Conservation (phyloP, 2,888 invertebrate species). For the Strigamia maritima region DNA sequence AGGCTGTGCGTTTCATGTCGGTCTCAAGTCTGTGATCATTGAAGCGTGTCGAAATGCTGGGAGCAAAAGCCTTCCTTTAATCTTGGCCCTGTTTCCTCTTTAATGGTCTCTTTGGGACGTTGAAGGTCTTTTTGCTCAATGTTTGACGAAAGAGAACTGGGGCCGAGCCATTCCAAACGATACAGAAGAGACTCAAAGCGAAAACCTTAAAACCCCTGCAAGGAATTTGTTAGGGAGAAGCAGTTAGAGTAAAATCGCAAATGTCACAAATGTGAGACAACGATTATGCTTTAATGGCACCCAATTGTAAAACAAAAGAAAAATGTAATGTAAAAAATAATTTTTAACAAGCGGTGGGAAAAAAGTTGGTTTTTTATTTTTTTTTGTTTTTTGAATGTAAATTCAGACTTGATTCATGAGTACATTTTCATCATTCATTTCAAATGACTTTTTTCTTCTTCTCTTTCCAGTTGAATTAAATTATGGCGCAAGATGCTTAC, state of each 20-base stretch:
- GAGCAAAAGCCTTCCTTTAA: slow-evolving; percentile 32
- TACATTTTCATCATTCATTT: not conserved
- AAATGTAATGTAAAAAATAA: not conserved
- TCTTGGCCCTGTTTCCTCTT: slow-evolving; percentile 34
- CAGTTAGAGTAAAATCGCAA: slow-evolving; percentile 29
- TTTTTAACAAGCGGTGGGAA: no score
- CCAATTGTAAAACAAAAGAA: slow-evolving; percentile 7
- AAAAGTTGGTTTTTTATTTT: not conserved
- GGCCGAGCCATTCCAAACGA: slow-evolving; percentile 12
- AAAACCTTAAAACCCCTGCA: slow-evolving; percentile 30
- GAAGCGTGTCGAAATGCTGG: slow-evolving; percentile 32
- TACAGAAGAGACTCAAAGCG: slow-evolving; percentile 25
- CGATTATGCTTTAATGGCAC: slow-evolving; percentile 28
- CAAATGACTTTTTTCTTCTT: not conserved
- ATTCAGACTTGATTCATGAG: slow-evolving; percentile 9
- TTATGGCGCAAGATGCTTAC: not conserved
- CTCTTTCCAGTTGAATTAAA: not conserved
- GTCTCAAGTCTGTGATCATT: slow-evolving; percentile 34
- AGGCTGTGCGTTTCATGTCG: slow-evolving; percentile 27
- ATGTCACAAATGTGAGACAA: not conserved
- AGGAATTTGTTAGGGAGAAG: slow-evolving; percentile 29
- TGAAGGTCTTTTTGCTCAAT: slow-evolving; percentile 30
- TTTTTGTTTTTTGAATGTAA: not conserved
- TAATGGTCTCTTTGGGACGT: slow-evolving; percentile 32
- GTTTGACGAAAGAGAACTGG: slow-evolving; percentile 6